These are phyloP conservation scores for Psilopsiagon aurifrons DNA, from an alignment of 2,113 vertebrate species.

Conservation along the genomic window DNA sequence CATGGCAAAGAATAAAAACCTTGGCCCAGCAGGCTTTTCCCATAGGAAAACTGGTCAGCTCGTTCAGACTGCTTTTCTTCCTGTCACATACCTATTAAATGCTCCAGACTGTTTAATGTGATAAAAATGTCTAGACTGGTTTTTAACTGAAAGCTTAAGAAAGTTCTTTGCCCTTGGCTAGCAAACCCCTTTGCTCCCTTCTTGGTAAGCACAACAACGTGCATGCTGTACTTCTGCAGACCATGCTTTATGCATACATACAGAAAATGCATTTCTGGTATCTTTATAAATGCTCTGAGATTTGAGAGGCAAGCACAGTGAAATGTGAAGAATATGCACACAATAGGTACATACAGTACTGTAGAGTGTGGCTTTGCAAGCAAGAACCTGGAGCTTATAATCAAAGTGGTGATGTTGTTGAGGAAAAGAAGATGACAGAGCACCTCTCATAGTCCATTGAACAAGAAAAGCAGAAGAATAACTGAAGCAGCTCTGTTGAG, in stretches of 20 bases:
- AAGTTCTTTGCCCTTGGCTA: constrained; percentile 63
- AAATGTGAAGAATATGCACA: neutral
- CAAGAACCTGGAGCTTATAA: neutral
- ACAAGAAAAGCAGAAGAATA: neutral
- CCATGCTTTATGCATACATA: neutral
- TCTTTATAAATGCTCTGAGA: neutral
- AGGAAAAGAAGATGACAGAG: neutral
- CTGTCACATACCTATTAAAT: constrained; percentile 51
- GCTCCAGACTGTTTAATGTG: constrained; percentile 47
- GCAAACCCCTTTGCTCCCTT: constrained; percentile 7
- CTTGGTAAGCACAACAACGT: neutral
- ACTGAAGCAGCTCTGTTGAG: neutral
- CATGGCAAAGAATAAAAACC: neutral
- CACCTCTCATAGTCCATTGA: neutral
- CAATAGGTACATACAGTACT: neutral
- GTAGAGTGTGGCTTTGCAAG: neutral
- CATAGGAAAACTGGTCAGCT: constrained; percentile 31
- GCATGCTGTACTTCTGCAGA: neutral
- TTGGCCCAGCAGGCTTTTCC: neutral
- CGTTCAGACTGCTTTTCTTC: constrained; percentile 24
- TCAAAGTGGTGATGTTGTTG: neutral
- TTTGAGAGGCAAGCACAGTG: neutral
- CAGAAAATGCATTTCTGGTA: neutral
- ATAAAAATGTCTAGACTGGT: constrained; percentile 41
- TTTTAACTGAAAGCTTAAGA: constrained; percentile 33